Evolutionary conservation across 2,797 vertebrate species (phyloP).

Genomic region (Gymnopithys bicolor): DNA sequence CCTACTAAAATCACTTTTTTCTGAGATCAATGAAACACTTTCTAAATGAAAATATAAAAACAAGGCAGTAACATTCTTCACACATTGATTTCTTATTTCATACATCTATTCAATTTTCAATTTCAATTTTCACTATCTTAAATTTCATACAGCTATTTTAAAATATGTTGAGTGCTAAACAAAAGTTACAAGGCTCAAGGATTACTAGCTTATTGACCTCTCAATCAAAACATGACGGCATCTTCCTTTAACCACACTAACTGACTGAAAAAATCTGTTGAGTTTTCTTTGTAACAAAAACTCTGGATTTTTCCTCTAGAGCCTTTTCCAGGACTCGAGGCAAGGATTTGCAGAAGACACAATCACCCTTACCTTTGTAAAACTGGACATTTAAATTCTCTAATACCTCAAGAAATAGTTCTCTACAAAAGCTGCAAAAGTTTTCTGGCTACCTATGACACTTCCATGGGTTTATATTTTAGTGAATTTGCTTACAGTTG

Average conservation of each 20-base stretch:
- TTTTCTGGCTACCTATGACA: background rate
- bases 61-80: background rate
- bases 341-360: background rate
- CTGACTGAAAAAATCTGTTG: background rate
- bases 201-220: background rate
- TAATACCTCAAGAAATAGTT: background rate
- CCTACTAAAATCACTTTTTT: background rate
- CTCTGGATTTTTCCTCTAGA: background rate
- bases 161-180: background rate
- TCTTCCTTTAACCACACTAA: background rate
- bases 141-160: background rate
- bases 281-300: background rate
- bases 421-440: background rate
- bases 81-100: background rate
- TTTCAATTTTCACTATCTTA: background rate
- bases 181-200: background rate
- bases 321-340: background rate
- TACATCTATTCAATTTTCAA: background rate
- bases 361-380: background rate
- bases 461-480: background rate
- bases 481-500: background rate
- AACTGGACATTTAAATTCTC: background rate
- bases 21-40: background rate
- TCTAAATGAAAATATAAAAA: background rate
- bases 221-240: background rate